These are phyloP conservation scores for Eurosta solidaginis DNA, from an alignment of 1,140 invertebrate genomes.

Conservation along the genomic window DNA sequence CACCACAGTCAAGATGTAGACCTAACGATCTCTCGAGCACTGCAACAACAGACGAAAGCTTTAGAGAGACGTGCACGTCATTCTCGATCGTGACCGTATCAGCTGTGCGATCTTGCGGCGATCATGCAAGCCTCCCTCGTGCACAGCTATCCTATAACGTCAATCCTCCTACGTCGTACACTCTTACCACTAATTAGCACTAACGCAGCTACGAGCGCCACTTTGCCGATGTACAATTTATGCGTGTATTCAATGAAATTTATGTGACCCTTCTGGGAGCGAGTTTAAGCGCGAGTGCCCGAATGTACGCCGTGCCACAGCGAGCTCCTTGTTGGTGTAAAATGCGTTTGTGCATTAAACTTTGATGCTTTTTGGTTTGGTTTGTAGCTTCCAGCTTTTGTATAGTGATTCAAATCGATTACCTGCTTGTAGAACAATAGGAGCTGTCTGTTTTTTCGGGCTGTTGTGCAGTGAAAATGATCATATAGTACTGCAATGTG, in stretches of 20 bases:
- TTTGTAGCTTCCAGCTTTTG: not conserved
- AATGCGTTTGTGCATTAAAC: not conserved
- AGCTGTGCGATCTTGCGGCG: conserved; percentile 22
- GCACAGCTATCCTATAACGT: not conserved
- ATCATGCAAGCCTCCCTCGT: conserved; percentile 12
- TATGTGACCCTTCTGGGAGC: not conserved
- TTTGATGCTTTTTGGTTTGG: not conserved
- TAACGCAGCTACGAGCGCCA: not conserved
- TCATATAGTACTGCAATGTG: not conserved
- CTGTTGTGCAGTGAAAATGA: not conserved
- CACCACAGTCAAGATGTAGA: not conserved
- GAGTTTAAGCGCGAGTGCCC: not conserved
- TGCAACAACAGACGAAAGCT: not conserved
- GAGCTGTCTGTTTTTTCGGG: not conserved
- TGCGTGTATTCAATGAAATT: not conserved
- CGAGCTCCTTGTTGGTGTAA: not conserved
- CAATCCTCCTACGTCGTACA: not conserved
- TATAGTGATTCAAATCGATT: not conserved
- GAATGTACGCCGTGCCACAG: not conserved
- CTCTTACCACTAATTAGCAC: not conserved
- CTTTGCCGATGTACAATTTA: not conserved
- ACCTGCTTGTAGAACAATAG: not conserved
- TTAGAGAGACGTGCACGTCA: conserved; percentile 14
- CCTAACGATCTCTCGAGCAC: not conserved
- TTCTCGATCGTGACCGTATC: conserved; percentile 4